phyloP scores from a whole-genome alignment of 2,888 invertebrate species.

The Drosophila dives region DNA sequence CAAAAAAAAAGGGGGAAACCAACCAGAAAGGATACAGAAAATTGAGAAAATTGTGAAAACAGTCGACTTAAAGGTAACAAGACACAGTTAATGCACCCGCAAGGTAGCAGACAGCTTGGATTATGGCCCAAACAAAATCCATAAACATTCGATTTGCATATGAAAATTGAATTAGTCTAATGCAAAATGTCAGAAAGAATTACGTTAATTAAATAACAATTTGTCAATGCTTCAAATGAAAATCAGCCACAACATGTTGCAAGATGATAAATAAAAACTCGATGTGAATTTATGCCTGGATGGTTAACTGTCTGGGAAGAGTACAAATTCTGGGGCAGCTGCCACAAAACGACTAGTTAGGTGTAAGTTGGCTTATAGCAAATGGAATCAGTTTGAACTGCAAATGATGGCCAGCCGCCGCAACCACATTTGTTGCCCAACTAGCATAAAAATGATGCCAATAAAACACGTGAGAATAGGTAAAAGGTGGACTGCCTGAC shows the following conservation, averaged over 20 bases:
- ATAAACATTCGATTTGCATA: slow-evolving; percentile 13
- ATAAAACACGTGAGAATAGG: not conserved
- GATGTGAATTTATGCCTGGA: not conserved
- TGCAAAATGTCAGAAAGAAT: not conserved
- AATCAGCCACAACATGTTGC: not conserved
- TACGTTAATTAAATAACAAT: slow-evolving; percentile 24
- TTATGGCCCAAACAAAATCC: slow-evolving; percentile 10
- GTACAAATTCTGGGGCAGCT: not conserved
- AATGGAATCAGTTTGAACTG: slow-evolving; percentile 3
- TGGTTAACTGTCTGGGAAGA: too few relatives aligned
- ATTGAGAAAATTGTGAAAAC: slow-evolving; percentile 29
- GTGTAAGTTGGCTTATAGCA: not conserved
- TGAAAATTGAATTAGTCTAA: slow-evolving; percentile 21
- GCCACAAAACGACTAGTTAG: not conserved
- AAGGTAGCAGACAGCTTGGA: slow-evolving; percentile 13
- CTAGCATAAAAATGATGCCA: not conserved
- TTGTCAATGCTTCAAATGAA: not conserved
- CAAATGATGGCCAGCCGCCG: not conserved
- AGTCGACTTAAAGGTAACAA: slow-evolving; percentile 11
- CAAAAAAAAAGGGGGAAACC: not conserved
- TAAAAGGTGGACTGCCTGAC: not conserved
- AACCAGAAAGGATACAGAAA: slow-evolving; percentile 10
- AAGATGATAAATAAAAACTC: not conserved
- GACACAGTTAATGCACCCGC: slow-evolving; percentile 11
- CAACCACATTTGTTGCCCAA: slow-evolving; percentile 1